These are phyloP conservation scores for Acanthornis magna DNA, from an alignment of 2,797 vertebrate genomes.

Conservation along the genomic window DNA sequence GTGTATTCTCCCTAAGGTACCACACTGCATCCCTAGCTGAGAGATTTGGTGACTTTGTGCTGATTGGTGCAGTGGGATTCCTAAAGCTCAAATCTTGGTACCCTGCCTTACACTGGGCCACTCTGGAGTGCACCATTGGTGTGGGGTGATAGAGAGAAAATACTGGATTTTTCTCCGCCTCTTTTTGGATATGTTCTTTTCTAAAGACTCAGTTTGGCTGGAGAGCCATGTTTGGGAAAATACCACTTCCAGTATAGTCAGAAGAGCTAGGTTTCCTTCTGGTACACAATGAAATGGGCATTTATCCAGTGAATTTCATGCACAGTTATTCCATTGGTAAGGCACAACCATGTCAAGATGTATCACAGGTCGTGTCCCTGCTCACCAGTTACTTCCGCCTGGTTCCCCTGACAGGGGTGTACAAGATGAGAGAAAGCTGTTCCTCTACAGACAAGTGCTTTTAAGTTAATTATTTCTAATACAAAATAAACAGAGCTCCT, in stretches of 20 bases:
- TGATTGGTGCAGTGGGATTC: not conserved
- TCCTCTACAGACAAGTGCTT: not conserved
- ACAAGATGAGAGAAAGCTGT: rapidly evolving
- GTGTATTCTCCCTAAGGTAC: not conserved
- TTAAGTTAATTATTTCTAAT: not conserved
- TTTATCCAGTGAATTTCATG: not conserved
- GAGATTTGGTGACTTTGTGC: not conserved
- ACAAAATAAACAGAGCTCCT: not conserved
- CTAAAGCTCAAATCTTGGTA: not conserved
- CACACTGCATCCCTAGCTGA: rapidly evolving
- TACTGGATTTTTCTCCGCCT: not conserved
- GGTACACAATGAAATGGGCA: not conserved
- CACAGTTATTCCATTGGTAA: not conserved
- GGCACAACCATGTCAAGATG: not conserved
- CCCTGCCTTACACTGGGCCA: not conserved
- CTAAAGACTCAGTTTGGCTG: not conserved
- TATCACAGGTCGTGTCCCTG: not conserved
- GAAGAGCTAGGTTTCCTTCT: not conserved
- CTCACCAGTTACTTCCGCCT: not conserved
- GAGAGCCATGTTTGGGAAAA: not conserved
- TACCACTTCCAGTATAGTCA: not conserved
- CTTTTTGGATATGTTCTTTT: not conserved
- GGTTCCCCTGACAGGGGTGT: not conserved
- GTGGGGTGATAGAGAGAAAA: not conserved
- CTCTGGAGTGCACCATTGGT: not conserved